Evolutionary conservation across 2,888 invertebrate species (phyloP).

Genomic region (Lasioglossum lativentre): DNA sequence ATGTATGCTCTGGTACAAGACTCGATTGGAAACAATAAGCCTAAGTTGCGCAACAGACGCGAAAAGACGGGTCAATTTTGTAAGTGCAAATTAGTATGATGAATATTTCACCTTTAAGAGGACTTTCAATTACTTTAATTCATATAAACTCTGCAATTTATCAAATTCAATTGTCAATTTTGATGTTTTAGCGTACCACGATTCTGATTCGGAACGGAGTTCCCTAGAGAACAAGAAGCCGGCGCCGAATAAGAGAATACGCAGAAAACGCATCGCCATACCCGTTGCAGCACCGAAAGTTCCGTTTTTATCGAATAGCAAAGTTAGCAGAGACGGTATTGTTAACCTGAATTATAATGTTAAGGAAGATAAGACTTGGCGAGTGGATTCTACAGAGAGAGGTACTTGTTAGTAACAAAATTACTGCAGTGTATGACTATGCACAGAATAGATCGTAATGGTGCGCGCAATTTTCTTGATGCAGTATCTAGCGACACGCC

Average conservation of each 20-base stretch:
- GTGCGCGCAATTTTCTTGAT: background rate
- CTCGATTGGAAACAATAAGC: conserved; percentile 87
- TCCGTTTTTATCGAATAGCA: conserved; percentile 88
- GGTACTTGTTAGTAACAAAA: conserved; percentile 72
- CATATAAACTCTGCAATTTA: background rate
- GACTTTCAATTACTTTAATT: background rate
- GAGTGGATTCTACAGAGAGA: conserved; percentile 82
- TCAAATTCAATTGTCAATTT: conserved; percentile 24
- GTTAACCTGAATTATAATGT: conserved; percentile 82
- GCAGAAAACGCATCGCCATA: conserved; percentile 91
- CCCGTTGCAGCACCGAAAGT: conserved; percentile 95
- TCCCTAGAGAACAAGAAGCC: conserved; percentile 90
- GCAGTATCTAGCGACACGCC: conserved; percentile 82
- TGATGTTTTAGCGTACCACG: conserved; percentile 89
- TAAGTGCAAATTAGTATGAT: conserved; percentile 79
- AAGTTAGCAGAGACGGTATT: conserved; percentile 79
- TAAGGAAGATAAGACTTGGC: conserved; percentile 84
- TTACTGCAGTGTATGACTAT: background rate
- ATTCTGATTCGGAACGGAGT: conserved; percentile 96
- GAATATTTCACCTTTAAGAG: background rate
- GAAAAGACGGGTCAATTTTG: conserved; percentile 89
- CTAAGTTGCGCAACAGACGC: conserved; percentile 87
- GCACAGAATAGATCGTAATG: background rate
- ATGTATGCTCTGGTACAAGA: conserved; percentile 90
- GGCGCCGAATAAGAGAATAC: conserved; percentile 89